Conservation (phyloP, 2,113 vertebrate species). For the Brachyhypopomus occidentalis region DNA sequence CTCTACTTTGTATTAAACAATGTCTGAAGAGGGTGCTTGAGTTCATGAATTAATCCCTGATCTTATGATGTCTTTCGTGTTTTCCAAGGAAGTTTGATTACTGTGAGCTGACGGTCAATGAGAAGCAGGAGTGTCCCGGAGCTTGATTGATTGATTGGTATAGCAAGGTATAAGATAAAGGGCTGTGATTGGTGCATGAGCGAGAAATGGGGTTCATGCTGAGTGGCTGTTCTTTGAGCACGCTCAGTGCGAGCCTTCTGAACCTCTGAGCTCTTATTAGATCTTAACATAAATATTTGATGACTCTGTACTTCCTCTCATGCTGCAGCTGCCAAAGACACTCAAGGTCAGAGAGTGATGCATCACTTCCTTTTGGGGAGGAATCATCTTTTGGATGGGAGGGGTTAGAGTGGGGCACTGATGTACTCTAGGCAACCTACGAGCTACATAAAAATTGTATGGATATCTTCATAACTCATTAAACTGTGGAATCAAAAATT, state of each 20-base stretch:
- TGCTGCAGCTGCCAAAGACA: slow-evolving; percentile 60
- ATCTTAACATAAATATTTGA: slow-evolving; percentile 78
- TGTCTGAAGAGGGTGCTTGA: background rate
- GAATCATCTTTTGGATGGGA: too few species aligned
- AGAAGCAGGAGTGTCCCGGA: background rate
- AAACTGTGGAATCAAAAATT: background rate
- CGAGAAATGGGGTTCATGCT: slow-evolving; percentile 17
- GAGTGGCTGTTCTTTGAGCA: slow-evolving; percentile 29
- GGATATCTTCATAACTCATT: slow-evolving; percentile 36
- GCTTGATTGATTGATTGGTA: slow-evolving; percentile 28
- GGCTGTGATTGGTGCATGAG: too few species aligned
- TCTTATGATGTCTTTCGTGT: background rate
- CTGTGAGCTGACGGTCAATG: background rate
- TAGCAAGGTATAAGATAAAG: background rate
- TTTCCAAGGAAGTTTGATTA: background rate
- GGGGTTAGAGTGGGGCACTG: background rate
- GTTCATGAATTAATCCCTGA: background rate
- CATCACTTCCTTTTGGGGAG: slow-evolving; percentile 41
- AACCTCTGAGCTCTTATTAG: slow-evolving; percentile 67
- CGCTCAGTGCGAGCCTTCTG: slow-evolving; percentile 19
- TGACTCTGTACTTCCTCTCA: slow-evolving; percentile 67
- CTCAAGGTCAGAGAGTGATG: slow-evolving; percentile 66
- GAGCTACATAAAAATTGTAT: slow-evolving; percentile 22
- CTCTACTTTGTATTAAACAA: background rate
- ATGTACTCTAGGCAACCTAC: slow-evolving; percentile 20